A percentile compares a stretch with the other conserved stretches of the same genome.
phyloP scores from a whole-genome alignment of 1,140 invertebrate species.

The Drosophila punjabiensis region DNA sequence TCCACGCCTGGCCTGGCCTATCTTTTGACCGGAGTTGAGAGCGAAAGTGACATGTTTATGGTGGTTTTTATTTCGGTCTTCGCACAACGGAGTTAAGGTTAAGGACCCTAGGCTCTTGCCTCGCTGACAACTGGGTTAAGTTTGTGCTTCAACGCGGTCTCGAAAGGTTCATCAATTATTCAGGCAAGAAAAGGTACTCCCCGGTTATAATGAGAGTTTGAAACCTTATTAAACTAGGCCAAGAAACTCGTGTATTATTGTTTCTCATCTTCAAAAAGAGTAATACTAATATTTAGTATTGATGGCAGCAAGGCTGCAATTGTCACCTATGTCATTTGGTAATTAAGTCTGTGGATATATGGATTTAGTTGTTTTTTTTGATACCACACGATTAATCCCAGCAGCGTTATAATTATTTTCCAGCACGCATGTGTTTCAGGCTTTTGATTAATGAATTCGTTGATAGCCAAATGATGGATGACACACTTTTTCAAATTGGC shows the following conservation, averaged over 20 bases:
- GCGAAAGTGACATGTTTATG: constrained; percentile 71
- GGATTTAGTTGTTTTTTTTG: constrained; percentile 4
- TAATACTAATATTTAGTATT: background rate
- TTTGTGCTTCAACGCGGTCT: background rate
- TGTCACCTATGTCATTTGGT: constrained; percentile 56
- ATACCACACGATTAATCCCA: constrained; percentile 31
- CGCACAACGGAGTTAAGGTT: constrained; percentile 59
- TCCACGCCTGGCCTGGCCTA: constrained; percentile 1
- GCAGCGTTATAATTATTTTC: constrained; percentile 68
- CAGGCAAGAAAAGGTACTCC: constrained; percentile 6
- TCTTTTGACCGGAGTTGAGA: constrained; percentile 43
- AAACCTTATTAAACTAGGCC: constrained; percentile 13
- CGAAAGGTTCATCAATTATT: constrained; percentile 38
- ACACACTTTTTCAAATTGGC: constrained; percentile 13
- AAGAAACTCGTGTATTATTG: background rate
- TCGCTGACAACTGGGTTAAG: constrained; percentile 24
- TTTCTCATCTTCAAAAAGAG: background rate
- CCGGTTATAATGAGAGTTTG: constrained; percentile 3
- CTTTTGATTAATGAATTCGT: constrained; percentile 63
- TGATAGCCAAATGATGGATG: constrained; percentile 60
- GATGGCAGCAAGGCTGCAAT: constrained; percentile 24
- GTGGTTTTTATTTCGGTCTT: constrained; percentile 27
- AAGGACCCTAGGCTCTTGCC: constrained; percentile 53
- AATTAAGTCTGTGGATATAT: constrained; percentile 36
- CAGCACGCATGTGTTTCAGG: constrained; percentile 57